Evolutionary conservation across 2,888 invertebrate genomes (phyloP).

Genomic region (Embidobia sp.): DNA sequence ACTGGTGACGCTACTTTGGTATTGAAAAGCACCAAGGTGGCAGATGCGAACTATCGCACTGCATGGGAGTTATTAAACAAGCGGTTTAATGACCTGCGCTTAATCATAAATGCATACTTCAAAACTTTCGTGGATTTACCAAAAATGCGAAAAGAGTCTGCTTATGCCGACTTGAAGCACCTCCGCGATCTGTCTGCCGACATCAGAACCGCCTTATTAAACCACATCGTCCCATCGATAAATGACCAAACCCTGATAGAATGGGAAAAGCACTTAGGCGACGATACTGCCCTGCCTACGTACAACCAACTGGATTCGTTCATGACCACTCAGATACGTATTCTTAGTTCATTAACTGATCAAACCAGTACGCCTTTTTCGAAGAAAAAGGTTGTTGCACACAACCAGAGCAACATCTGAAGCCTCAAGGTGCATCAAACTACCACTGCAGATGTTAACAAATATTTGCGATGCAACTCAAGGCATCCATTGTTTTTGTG

Average conservation of each 20-base stretch:
- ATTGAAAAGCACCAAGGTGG: background rate
- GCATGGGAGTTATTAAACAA: background rate
- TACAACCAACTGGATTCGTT: background rate
- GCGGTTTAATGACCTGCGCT: background rate
- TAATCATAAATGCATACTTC: constrained; percentile 1
- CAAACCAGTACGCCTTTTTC: background rate
- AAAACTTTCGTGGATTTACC: background rate
- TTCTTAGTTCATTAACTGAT: background rate
- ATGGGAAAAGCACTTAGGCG: background rate
- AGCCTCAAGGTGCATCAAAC: background rate
- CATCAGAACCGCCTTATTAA: background rate
- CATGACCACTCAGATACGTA: background rate
- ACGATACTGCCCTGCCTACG: background rate
- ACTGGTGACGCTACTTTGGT: background rate
- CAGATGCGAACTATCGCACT: background rate
- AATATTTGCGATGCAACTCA: background rate
- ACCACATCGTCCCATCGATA: background rate
- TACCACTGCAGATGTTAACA: background rate
- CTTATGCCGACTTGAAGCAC: background rate
- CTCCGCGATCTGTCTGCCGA: background rate
- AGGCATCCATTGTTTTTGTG: constrained; percentile 2
- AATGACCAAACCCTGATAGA: background rate
- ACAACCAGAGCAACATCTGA: background rate
- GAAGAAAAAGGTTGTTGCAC: no score
- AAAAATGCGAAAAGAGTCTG: background rate